Conservation (phyloP, 2,113 vertebrate genomes). For the Saccopteryx leptura region DNA sequence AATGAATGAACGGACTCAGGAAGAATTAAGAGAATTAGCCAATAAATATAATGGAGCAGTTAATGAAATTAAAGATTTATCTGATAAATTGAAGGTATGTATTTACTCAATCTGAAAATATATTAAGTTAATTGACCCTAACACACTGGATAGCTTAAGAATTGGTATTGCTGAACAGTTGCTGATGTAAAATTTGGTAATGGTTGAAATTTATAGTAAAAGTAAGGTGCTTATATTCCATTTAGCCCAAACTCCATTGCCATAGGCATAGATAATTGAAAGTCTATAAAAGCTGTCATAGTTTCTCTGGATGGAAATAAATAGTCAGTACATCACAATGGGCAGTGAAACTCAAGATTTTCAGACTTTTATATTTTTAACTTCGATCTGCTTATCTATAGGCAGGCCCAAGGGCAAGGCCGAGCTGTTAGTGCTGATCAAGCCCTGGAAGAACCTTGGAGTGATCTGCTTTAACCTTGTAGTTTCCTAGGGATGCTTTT, state of each 20-base stretch:
- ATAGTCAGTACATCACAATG: not conserved
- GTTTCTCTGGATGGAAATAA: slow-evolving; percentile 57
- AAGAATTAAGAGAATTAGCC: slow-evolving; percentile 97
- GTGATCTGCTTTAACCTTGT: not conserved
- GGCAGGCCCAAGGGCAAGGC: not conserved
- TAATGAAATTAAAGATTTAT: slow-evolving; percentile 98
- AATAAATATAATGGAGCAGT: slow-evolving; percentile 99
- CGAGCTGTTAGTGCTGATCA: not conserved
- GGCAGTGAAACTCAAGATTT: slow-evolving; percentile 3
- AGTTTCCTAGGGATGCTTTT: not conserved
- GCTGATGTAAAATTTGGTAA: slow-evolving; percentile 44
- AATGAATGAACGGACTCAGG: slow-evolving; percentile 97
- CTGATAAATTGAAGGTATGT: slow-evolving; percentile 97
- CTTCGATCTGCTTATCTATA: not conserved
- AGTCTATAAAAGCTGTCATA: slow-evolving; percentile 31
- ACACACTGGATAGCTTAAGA: not conserved
- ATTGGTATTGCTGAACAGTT: slow-evolving; percentile 9
- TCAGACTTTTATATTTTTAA: slow-evolving; percentile 9
- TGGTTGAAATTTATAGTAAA: slow-evolving; percentile 37
- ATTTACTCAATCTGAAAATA: slow-evolving; percentile 3
- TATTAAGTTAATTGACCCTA: slow-evolving; percentile 30
- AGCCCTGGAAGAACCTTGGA: not conserved
- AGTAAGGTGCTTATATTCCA: not conserved
- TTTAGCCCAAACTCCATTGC: slow-evolving; percentile 5
- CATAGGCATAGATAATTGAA: not conserved